phyloP scores from a whole-genome alignment of 1,140 invertebrate species.

The Pseudobourletiella spinata region DNA sequence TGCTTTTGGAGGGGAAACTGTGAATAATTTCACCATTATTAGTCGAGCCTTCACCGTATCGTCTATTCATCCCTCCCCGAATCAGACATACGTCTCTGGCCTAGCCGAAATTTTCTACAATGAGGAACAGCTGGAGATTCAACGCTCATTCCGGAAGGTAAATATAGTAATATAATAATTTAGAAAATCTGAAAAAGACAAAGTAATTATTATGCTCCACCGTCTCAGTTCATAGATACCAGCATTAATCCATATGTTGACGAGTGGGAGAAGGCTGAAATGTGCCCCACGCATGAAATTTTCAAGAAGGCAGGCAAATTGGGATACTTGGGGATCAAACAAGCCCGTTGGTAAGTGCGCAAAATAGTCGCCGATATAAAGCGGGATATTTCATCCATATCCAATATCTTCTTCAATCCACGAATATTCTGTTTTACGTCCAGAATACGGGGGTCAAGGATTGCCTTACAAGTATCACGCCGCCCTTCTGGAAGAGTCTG shows the following conservation, averaged over 20 bases:
- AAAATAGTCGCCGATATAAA: not conserved
- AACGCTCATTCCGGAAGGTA: constrained; percentile 25
- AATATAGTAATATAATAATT: too few relatives aligned
- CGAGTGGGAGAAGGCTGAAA: constrained; percentile 47
- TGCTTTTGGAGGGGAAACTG: too few relatives aligned
- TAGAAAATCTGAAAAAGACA: too few relatives aligned
- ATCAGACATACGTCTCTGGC: constrained; percentile 5
- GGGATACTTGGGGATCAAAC: constrained; percentile 49
- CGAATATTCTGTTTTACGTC: constrained; percentile 18
- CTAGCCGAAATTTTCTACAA: constrained; percentile 30
- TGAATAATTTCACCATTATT: too few relatives aligned
- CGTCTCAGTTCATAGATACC: constrained; percentile 45
- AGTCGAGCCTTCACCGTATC: too few relatives aligned
- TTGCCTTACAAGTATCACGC: constrained; percentile 50
- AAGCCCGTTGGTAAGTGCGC: constrained; percentile 9
- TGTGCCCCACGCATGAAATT: constrained; percentile 48
- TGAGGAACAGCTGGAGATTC: constrained; percentile 31
- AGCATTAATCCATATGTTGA: constrained; percentile 55
- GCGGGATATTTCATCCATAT: not conserved
- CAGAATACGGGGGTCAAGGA: constrained; percentile 52
- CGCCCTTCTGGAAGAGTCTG: constrained; percentile 49
- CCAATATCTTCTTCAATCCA: not conserved
- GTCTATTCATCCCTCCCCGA: too few relatives aligned
- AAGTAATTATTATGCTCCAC: too few relatives aligned
- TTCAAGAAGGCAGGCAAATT: constrained; percentile 50